Evolutionary conservation across 1,140 invertebrate genomes (phyloP), one percentile per base, ranked within the genome.

Genomic region (Hyles vespertilio): DNA sequence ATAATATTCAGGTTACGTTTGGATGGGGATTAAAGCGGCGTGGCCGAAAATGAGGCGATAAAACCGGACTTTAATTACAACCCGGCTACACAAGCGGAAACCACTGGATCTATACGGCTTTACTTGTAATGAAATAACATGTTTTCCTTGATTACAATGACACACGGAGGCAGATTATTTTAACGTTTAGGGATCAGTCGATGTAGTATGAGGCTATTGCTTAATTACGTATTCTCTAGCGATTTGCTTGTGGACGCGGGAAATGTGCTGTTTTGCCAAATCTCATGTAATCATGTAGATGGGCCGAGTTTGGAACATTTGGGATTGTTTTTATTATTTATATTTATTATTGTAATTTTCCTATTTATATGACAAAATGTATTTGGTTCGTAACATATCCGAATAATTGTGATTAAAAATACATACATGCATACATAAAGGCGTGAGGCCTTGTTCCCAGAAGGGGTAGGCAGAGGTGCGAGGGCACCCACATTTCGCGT

Each of bases 151-250:
- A 51, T 32, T 51, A 51, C 22, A 51, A 32, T 7, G 33, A 7
- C 32, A 1, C 7, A 3, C 6, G 8, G 7, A 33, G 22, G 32
- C 22, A 9, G n/a, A 22, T 7, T 48, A 48, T 48, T 22, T 9
- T 48, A 3, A 32, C 50, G 32, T 34, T 6, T 32, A 43, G 3
- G 55, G 50, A 52, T 57, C 57, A 51, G 50, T 53, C 44, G 22
- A 52, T 57, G 52, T 61, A n/a, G n/a, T 61, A 61, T 36, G 32
- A 8, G 49, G 45, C 54, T 12, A 32, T 56, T 56, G 57, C 55
- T 40, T 5, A 52, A 62, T 62, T 57, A 62, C 45, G 48, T 62
- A 57, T 57, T 62, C 60, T 34, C 47, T 44, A 57, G 54, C 43
- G 55, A 52, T 57, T 50, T 44, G 48, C 34, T 43, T 45, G 53